Percentiles rank a stretch among this genome's conserved stretches.
Conservation (phyloP, 2,113 vertebrate genomes). For the Brienomyrus brachyistius region DNA sequence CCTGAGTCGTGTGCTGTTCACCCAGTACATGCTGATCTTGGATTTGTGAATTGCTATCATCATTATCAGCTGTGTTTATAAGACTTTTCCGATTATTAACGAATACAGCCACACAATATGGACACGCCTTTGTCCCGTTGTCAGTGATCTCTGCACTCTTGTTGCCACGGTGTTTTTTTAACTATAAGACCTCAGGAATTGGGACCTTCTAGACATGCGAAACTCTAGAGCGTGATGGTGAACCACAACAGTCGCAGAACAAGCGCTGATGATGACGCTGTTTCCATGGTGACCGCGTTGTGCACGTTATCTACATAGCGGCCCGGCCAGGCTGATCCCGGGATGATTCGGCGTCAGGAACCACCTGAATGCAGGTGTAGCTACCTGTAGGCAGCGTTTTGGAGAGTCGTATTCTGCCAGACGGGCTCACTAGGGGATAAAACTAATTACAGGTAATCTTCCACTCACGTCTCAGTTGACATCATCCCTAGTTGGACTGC, state of each 20-base stretch:
- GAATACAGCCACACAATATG: background rate
- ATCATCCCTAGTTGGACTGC: background rate
- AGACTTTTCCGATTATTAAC: background rate
- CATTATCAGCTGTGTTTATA: background rate
- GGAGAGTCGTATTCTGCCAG: background rate
- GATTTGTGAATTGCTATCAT: background rate
- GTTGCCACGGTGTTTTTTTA: background rate
- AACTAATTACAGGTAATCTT: constrained; percentile 20
- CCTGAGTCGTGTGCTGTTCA: background rate
- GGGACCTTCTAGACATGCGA: background rate
- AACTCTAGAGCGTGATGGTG: background rate
- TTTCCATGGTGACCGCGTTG: background rate
- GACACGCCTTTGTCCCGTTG: background rate
- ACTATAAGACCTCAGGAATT: background rate
- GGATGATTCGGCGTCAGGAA: background rate
- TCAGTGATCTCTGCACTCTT: background rate
- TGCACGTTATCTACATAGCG: background rate
- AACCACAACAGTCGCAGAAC: background rate
- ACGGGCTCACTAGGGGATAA: background rate
- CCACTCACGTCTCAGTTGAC: background rate
- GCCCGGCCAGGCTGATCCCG: background rate
- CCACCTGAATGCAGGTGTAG: background rate
- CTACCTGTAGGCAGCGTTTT: background rate
- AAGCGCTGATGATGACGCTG: background rate
- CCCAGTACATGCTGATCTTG: background rate